phyloP scores from a whole-genome alignment of 1,140 invertebrate species.

The Zaprionus vittiger region DNA sequence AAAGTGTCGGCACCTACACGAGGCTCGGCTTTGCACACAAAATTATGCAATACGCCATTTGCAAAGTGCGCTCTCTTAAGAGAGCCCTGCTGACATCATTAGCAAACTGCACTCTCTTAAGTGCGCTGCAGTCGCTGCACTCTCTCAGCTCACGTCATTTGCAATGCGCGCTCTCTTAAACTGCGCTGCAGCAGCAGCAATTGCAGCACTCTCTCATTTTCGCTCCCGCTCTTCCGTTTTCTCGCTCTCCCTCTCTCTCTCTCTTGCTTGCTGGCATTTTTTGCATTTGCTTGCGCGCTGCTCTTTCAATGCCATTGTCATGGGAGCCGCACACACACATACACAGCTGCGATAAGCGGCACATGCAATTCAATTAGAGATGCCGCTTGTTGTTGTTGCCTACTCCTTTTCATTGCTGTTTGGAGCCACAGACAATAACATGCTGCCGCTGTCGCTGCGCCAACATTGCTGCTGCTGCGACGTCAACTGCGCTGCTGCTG shows the following conservation, averaged over 20 bases:
- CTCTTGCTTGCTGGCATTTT: conserved; percentile 5
- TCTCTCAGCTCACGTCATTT: neutral
- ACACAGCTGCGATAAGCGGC: conserved; percentile 39
- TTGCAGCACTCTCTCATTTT: neutral
- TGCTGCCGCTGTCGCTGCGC: conserved; percentile 7
- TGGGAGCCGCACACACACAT: conserved; percentile 53
- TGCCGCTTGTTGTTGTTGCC: conserved; percentile 48
- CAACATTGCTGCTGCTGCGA: conserved; percentile 2
- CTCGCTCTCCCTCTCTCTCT: neutral
- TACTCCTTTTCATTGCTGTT: conserved; percentile 49
- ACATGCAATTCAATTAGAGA: conserved; percentile 79
- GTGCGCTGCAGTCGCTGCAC: conserved; percentile 10
- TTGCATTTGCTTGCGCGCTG: conserved; percentile 31
- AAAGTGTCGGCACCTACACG: conserved; percentile 30
- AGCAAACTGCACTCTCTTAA: conserved; percentile 4
- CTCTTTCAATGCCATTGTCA: conserved; percentile 81
- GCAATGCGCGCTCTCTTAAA: conserved; percentile 35
- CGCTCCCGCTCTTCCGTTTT: neutral
- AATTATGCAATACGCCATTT: conserved; percentile 75
- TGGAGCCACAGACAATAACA: conserved; percentile 77
- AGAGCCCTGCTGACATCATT: neutral
- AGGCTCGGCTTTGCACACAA: conserved; percentile 53
- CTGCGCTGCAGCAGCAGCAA: no score
- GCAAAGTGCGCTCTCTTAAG: conserved; percentile 32
- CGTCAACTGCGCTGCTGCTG: conserved; percentile 23